Conservation (phyloP, 1,140 invertebrate species). For the Dreissena polymorpha region DNA sequence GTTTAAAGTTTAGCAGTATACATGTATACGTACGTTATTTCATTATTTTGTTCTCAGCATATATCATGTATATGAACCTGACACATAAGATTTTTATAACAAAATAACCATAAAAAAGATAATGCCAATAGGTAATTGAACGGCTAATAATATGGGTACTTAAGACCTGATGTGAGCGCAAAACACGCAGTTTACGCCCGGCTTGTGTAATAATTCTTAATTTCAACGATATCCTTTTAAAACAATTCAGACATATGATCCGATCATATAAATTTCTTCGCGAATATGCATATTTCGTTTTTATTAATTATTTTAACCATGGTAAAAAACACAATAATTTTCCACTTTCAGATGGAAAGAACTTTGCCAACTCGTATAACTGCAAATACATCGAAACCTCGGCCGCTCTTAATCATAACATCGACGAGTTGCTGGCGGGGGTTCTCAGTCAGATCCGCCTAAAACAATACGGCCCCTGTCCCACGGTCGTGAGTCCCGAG, state of each 20-base stretch:
- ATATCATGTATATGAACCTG: neutral
- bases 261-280: neutral
- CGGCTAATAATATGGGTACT: neutral
- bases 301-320: neutral
- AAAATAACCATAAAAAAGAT: neutral
- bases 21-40: no score
- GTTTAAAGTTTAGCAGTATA: neutral
- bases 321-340: neutral
- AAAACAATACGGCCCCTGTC: conserved; percentile 50
- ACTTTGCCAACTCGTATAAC: conserved; percentile 85
- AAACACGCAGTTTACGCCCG: neutral
- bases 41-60: no score
- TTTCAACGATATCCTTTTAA: neutral
- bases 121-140: no score
- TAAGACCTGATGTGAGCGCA: neutral
- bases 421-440: conserved; percentile 91
- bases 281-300: neutral
- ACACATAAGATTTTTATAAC: neutral
- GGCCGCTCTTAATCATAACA: conserved; percentile 88
- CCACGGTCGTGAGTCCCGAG: conserved; percentile 3
- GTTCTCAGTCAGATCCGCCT: conserved; percentile 83
- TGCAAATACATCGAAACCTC: conserved; percentile 93
- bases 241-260: neutral
- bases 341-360: conserved; percentile 70
- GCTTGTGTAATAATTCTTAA: neutral